phyloP scores from a whole-genome alignment of 1,140 invertebrate species.

The Drosophila cardini region DNA sequence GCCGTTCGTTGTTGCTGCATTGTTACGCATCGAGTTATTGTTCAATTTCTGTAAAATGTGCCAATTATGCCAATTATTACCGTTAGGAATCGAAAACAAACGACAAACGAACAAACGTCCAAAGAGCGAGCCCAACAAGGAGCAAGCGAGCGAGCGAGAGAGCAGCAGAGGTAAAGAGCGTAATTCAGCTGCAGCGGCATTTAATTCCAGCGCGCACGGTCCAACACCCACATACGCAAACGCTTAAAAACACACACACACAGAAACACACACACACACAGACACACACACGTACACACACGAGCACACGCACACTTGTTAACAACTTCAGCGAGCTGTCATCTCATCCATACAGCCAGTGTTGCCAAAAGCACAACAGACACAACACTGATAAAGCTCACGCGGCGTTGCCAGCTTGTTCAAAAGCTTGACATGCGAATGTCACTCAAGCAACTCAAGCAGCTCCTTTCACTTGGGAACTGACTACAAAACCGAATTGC shows the following conservation, averaged over 20 bases:
- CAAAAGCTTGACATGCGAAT: not conserved
- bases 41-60: slow-evolving; percentile 60
- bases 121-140: not conserved
- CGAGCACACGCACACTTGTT: not conserved
- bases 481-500: too few relatives aligned
- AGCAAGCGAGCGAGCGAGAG: not conserved
- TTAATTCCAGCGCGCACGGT: not conserved
- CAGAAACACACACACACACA: too few relatives aligned
- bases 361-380: not conserved
- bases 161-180: not conserved
- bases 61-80: slow-evolving; percentile 70
- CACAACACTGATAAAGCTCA: not conserved
- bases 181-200: slow-evolving; percentile 21
- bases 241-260: not conserved
- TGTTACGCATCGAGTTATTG: slow-evolving; percentile 45
- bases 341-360: not conserved
- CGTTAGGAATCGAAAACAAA: slow-evolving; percentile 34
- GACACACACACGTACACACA: not conserved
- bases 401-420: not conserved
- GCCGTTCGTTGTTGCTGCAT: slow-evolving; percentile 31
- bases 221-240: not conserved
- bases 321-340: not conserved
- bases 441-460: not conserved
- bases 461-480: too few relatives aligned
- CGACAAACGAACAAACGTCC: not conserved